These are phyloP conservation scores for Desoria tigrina DNA, from an alignment of 2,888 invertebrate genomes.

Conservation along the genomic window DNA sequence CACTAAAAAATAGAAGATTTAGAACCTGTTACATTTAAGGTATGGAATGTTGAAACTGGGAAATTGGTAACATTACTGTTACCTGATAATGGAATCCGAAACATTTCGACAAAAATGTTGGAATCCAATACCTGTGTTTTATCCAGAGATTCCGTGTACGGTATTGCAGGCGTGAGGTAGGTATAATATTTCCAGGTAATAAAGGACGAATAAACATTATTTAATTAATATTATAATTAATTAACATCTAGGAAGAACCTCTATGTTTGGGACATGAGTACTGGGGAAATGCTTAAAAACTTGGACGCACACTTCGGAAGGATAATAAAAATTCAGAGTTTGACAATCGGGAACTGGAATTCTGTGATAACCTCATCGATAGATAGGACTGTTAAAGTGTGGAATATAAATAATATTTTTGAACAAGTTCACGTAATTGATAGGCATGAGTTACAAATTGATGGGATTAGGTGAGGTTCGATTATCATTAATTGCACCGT, in stretches of 20 bases:
- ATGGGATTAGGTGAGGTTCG: conserved; percentile 73
- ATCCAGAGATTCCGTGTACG: conserved; percentile 84
- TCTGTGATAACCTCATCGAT: conserved; percentile 92
- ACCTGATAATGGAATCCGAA: conserved; percentile 74
- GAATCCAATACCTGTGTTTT: conserved; percentile 89
- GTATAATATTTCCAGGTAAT: not conserved
- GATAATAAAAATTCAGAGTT: conserved; percentile 85
- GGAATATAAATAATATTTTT: conserved; percentile 98
- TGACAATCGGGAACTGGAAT: conserved; percentile 81
- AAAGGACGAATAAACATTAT: not conserved
- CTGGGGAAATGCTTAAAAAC: conserved; percentile 80
- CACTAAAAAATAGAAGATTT: not conserved
- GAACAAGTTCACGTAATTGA: conserved; percentile 96
- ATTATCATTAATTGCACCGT: not conserved
- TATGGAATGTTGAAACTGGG: conserved; percentile 57
- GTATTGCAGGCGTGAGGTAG: conserved; percentile 89
- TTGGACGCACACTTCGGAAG: conserved; percentile 96
- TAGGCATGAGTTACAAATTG: conserved; percentile 91
- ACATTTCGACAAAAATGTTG: conserved; percentile 88
- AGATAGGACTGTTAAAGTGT: conserved; percentile 95
- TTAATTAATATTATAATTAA: not conserved
- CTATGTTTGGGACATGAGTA: conserved; percentile 88
- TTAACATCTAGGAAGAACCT: conserved; percentile 80
- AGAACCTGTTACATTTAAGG: conserved; percentile 34
- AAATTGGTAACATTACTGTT: conserved; percentile 50